Conservation (phyloP, 2,797 vertebrate genomes). For the Nyctalus aviator region DNA sequence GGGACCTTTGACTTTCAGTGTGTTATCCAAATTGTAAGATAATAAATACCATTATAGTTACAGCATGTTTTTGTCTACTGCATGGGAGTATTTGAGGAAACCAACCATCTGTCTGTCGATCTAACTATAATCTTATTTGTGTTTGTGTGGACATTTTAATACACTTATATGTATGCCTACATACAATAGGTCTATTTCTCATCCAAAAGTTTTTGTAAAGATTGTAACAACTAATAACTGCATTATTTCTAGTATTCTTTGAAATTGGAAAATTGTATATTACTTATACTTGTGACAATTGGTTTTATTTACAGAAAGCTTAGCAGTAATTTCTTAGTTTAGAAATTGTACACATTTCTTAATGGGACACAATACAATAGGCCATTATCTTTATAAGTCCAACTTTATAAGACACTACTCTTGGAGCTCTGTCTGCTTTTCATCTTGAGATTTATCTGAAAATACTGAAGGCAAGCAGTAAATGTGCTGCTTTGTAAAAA, state of each 20-base stretch:
- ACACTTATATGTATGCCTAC: neutral
- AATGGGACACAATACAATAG: neutral
- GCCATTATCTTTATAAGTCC: neutral
- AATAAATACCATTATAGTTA: neutral
- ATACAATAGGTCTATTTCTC: slow-evolving; percentile 4
- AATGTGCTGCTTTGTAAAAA: slow-evolving; percentile 26
- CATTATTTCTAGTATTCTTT: slow-evolving; percentile 27
- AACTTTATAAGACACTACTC: neutral
- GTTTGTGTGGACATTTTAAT: slow-evolving; percentile 1
- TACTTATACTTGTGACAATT: slow-evolving; percentile 13
- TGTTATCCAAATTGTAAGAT: neutral
- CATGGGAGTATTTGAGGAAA: neutral
- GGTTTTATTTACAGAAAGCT: slow-evolving; percentile 34
- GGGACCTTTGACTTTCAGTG: neutral
- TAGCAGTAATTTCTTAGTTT: neutral
- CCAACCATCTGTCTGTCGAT: neutral
- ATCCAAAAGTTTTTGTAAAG: slow-evolving; percentile 3
- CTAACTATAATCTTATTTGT: neutral
- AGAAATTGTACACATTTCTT: neutral
- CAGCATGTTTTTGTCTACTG: neutral
- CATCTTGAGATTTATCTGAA: neutral
- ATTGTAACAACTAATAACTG: neutral
- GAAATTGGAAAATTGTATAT: neutral
- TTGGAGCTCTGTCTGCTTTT: neutral
- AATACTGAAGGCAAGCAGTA: slow-evolving; percentile 20